A percentile compares a stretch with the other conserved stretches of the same genome.
Conservation (phyloP, 2,888 invertebrate genomes). For the Pseudococcus viburni region DNA sequence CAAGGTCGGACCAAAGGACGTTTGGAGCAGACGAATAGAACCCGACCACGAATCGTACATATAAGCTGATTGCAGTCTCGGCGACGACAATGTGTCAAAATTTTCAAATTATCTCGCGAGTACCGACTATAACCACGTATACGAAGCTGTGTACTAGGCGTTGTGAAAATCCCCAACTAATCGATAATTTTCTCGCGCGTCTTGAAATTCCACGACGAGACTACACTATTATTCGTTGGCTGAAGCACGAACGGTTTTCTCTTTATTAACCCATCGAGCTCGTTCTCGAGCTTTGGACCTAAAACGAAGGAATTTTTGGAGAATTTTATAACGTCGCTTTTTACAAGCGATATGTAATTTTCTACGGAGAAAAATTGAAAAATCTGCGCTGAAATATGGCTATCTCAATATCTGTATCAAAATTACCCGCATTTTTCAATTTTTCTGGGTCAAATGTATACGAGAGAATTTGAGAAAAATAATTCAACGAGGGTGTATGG, state of each 20-base stretch:
- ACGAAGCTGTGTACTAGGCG: background rate
- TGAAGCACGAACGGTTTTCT: background rate
- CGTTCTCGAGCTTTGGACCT: too few species aligned
- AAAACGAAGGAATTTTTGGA: background rate
- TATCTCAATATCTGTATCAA: too few species aligned
- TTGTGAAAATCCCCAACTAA: background rate
- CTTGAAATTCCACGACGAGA: conserved; percentile 9
- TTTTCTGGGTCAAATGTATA: too few species aligned
- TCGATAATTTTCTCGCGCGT: conserved; percentile 34
- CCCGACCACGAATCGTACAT: background rate
- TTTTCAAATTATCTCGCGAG: background rate
- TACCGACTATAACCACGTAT: background rate
- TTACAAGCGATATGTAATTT: too few species aligned
- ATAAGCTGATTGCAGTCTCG: background rate
- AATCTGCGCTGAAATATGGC: too few species aligned
- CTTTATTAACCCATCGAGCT: background rate
- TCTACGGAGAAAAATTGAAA: too few species aligned
- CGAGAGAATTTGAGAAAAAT: too few species aligned
- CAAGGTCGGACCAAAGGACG: conserved; percentile 3
- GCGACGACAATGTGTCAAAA: background rate
- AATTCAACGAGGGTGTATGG: too few species aligned
- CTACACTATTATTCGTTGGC: conserved; percentile 23
- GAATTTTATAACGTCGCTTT: conserved; percentile 2
- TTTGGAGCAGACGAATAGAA: background rate
- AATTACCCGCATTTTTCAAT: too few species aligned